A percentile compares a stretch with the other conserved stretches of the same genome.
Evolutionary conservation across 1,140 invertebrate species (phyloP).

Genomic region (Centruroides sculpturatus): DNA sequence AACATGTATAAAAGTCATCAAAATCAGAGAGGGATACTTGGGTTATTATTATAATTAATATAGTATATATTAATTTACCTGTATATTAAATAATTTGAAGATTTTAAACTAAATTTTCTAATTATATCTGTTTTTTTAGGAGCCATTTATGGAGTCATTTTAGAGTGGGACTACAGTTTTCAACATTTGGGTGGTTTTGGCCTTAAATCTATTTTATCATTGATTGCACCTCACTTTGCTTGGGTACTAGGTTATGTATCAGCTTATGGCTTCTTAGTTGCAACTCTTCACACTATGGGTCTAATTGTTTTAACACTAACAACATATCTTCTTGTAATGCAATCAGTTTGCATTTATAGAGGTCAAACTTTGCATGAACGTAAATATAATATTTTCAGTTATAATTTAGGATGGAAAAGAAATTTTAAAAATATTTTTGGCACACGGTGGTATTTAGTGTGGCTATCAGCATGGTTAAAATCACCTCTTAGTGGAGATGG

Average conservation of each 20-base stretch:
- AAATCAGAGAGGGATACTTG: no score
- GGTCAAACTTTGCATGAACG: conserved; percentile 18
- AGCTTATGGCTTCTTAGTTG: conserved; percentile 12
- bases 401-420: conserved; percentile 12
- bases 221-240: conserved; percentile 18
- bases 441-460: conserved; percentile 12
- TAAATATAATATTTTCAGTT: conserved; percentile 6
- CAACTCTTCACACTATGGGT: conserved; percentile 11
- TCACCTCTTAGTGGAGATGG: conserved; percentile 16
- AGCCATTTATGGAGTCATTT: conserved; percentile 8
- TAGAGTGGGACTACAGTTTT: conserved; percentile 10
- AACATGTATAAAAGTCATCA: no score
- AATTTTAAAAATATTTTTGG: conserved; percentile 17
- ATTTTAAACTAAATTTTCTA: neutral
- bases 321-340: conserved; percentile 3
- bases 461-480: conserved; percentile 7
- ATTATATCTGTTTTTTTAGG: conserved; percentile 2
- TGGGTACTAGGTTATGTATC: conserved; percentile 13
- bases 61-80: no score
- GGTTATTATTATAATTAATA: no score
- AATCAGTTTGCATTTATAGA: conserved; percentile 5
- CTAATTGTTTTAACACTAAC: conserved; percentile 1
- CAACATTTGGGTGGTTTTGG: conserved; percentile 13
- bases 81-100: no score
- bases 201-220: conserved; percentile 1